Evolutionary conservation across 1,140 invertebrate genomes (phyloP), one percentile per base, ranked within the genome.

Genomic region (Aphaenogaster rudis): DNA sequence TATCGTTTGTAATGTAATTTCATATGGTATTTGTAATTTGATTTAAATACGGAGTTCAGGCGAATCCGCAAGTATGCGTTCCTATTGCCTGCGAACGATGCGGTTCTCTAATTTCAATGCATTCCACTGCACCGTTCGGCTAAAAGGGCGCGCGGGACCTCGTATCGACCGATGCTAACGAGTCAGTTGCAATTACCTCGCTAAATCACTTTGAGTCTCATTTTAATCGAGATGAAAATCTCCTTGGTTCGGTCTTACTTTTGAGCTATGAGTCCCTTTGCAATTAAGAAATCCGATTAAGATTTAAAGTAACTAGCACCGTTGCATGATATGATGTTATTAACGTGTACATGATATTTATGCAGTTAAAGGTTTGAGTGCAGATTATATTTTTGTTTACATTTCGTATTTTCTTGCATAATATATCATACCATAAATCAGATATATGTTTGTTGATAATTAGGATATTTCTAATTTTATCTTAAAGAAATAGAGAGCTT

Each of bases 91-190:
- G 80, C 17, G 80, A 67, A 82, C 52, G 67, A 13, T 82, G 80
- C 42, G 80, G 80, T 82, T 82, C 80, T 74, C 80, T 82, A 82
- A 82, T 74, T 82, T 82, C 54, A 52, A 42, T 61, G 80, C 67
- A 82, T 82, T 82, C 80, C 54, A 48, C 54, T 42, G 52, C 28
- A 17, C 5, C 28, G 28, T 67, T 81, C 79, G 48, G 28, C 3
- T 82, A 59, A 82, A 82, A 61, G 78, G 67, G 80, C 15, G 17
- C 21, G 13, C 28, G 52, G 15, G 42, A 42, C 28, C 42, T 39
- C 17, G 80, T 42, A 48, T 74, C 17, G 52, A 59, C 50, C 79
- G 52, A 82, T 74, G 80, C 67, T 82, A 82, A 82, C 80, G 80
- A 82, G 67, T 82, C 52, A 15, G 50, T 82, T 48, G 80, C 67